phyloP scores from a whole-genome alignment of 2,113 vertebrate genomes.

The Nannobrachium achirus region DNA sequence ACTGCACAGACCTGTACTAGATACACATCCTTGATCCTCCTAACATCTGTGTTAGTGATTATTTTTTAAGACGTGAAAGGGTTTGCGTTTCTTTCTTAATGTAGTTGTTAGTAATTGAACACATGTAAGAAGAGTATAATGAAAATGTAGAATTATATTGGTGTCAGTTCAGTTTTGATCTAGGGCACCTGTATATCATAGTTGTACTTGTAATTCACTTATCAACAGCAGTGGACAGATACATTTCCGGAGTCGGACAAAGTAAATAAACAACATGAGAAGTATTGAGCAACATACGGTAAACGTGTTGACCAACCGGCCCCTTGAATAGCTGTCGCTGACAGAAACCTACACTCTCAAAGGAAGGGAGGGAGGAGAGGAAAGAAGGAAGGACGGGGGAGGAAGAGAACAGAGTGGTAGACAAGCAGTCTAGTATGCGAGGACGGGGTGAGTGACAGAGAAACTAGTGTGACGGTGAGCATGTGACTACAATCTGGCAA shows the following conservation, averaged over 20 bases:
- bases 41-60: slow-evolving; percentile 13
- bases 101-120: neutral
- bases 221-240: neutral
- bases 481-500: neutral
- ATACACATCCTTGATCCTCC: neutral
- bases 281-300: slow-evolving; percentile 34
- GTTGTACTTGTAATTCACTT: too few species aligned
- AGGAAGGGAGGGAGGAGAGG: slow-evolving; percentile 9
- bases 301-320: slow-evolving; percentile 54
- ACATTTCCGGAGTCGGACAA: neutral
- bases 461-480: slow-evolving; percentile 10
- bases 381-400: slow-evolving; percentile 2
- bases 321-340: slow-evolving; percentile 46
- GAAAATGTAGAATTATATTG: neutral
- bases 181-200: neutral
- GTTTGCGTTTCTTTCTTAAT: neutral
- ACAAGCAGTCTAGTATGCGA: slow-evolving; percentile 31
- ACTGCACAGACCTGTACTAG: slow-evolving; percentile 13
- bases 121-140: neutral
- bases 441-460: slow-evolving; percentile 24
- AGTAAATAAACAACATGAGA: neutral
- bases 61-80: neutral
- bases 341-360: slow-evolving; percentile 32
- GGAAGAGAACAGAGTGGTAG: slow-evolving; percentile 14
- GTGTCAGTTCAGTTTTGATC: neutral